Conservation (phyloP, 2,888 invertebrate genomes). For the Thereva nobilitata region DNA sequence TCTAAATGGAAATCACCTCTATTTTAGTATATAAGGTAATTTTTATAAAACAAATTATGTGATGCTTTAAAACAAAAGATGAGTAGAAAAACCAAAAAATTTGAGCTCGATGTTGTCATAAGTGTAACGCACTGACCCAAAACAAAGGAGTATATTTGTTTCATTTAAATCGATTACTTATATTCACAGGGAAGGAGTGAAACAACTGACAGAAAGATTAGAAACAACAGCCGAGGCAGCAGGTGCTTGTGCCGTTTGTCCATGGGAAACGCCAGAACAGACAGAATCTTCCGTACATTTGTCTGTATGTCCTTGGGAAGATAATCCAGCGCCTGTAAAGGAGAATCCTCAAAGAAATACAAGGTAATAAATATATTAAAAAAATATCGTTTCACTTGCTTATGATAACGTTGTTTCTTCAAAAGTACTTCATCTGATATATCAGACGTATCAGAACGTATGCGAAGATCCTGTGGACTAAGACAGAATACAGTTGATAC, state of each 20-base stretch:
- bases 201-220: constrained; percentile 49
- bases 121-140: too few species aligned
- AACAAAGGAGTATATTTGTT: too few species aligned
- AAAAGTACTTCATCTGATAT: constrained; percentile 65
- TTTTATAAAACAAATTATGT: too few species aligned
- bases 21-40: too few species aligned
- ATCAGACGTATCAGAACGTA: constrained; percentile 65
- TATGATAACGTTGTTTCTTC: not conserved
- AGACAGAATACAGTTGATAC: constrained; percentile 72
- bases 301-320: constrained; percentile 55
- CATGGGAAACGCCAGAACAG: constrained; percentile 53
- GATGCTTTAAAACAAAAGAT: too few species aligned
- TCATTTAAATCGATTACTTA: too few species aligned
- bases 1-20: too few species aligned
- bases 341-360: constrained; percentile 25
- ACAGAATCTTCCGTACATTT: constrained; percentile 47
- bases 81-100: too few species aligned
- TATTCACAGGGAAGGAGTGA: constrained; percentile 50
- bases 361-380: too few species aligned
- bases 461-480: constrained; percentile 66
- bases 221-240: constrained; percentile 51
- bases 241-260: constrained; percentile 52
- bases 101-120: too few species aligned
- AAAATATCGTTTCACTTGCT: constrained; percentile 1
- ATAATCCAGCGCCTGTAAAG: constrained; percentile 42